phyloP scores from a whole-genome alignment of 1,140 invertebrate genomes.

The Diplogasteroides magnus region DNA sequence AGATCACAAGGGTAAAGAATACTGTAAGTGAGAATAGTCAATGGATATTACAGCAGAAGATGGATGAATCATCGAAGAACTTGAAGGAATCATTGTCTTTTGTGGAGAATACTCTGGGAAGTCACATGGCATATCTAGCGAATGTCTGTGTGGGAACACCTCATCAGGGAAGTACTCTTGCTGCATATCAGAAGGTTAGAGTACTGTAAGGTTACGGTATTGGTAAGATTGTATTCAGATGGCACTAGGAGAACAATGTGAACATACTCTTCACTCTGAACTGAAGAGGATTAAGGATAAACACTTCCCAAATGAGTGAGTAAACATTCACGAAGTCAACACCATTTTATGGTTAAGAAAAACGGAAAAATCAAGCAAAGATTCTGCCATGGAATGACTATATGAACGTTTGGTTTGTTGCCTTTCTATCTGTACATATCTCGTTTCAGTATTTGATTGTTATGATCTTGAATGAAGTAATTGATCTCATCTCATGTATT shows the following conservation, averaged over 20 bases:
- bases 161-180: neutral
- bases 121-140: neutral
- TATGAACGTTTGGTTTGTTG: too few relatives aligned
- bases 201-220: too few relatives aligned
- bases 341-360: too few relatives aligned
- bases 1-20: neutral
- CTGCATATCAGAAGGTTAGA: neutral
- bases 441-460: too few relatives aligned
- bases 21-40: neutral
- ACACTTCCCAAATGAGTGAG: neutral
- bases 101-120: neutral
- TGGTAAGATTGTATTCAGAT: too few relatives aligned
- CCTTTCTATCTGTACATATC: too few relatives aligned
- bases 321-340: too few relatives aligned
- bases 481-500: too few relatives aligned
- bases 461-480: too few relatives aligned
- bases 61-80: neutral
- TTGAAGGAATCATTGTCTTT: neutral
- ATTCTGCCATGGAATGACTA: too few relatives aligned
- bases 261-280: neutral
- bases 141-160: neutral
- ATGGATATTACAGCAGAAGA: neutral
- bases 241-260: neutral
- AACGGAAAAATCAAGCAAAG: too few relatives aligned
- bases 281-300: neutral